Evolutionary conservation across 1,140 invertebrate species (phyloP).

Genomic region (Aphidius gifuensis): DNA sequence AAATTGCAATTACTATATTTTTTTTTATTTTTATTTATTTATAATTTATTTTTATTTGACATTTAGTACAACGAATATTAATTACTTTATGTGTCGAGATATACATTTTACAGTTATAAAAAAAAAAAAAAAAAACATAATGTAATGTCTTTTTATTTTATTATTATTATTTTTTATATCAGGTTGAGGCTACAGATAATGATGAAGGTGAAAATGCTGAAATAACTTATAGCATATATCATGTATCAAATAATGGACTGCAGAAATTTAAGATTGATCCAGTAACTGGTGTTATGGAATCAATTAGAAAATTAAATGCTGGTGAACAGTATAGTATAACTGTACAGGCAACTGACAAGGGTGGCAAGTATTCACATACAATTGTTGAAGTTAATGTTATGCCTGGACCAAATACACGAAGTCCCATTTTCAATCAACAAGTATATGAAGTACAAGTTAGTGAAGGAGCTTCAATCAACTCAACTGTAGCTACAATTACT

Average conservation of each 20-base stretch:
- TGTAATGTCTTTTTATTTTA: not conserved
- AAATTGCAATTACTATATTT: conserved; percentile 1
- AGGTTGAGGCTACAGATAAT: conserved; percentile 78
- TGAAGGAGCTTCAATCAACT: conserved; percentile 81
- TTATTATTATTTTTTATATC: conserved; percentile 16
- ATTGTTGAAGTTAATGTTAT: conserved; percentile 80
- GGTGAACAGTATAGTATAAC: conserved; percentile 88
- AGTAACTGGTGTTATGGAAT: conserved; percentile 73
- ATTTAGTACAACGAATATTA: not conserved
- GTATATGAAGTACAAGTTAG: conserved; percentile 84
- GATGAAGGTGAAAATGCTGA: conserved; percentile 81
- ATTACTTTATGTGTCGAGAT: too few relatives aligned
- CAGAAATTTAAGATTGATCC: conserved; percentile 82
- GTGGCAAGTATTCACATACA: conserved; percentile 71
- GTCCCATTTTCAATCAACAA: conserved; percentile 75
- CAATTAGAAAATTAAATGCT: conserved; percentile 73
- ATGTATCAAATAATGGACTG: conserved; percentile 84
- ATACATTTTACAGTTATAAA: too few relatives aligned
- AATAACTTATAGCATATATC: conserved; percentile 79
- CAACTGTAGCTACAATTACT: conserved; percentile 70
- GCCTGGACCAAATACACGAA: conserved; percentile 80
- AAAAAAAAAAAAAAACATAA: too few relatives aligned
- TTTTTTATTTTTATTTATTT: too few relatives aligned
- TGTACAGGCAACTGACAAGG: conserved; percentile 72
- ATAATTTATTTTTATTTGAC: conserved; percentile 9